phyloP scores from a whole-genome alignment of 2,888 invertebrate genomes.

The Therioaphis trifolii region DNA sequence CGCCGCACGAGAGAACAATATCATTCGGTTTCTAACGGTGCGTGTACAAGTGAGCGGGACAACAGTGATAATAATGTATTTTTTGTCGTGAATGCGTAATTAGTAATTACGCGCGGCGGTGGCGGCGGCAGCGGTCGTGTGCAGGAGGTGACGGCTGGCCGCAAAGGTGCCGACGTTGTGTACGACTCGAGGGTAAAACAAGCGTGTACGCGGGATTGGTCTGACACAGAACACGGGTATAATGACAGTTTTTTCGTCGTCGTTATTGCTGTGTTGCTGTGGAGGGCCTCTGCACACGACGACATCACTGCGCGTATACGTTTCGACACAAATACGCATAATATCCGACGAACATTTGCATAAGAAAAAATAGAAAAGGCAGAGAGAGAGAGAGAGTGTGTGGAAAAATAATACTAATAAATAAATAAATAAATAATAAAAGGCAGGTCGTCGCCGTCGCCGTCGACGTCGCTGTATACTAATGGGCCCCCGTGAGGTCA shows the following conservation, averaged over 20 bases:
- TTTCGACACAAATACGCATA: not conserved
- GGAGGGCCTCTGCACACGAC: too few relatives aligned
- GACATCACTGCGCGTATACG: not conserved
- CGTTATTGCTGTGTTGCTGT: not conserved
- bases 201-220: not conserved
- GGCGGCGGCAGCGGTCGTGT: not conserved
- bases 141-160: not conserved
- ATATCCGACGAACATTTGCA: not conserved
- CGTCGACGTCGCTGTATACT: not conserved
- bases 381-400: not conserved
- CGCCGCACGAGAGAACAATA: not conserved
- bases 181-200: not conserved
- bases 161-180: not conserved
- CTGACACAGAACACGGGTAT: not conserved
- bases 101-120: not conserved
- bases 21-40: not conserved
- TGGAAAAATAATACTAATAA: conserved; percentile 19
- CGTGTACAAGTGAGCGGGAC: not conserved
- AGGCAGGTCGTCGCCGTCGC: not conserved
- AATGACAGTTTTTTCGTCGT: not conserved
- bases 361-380: not conserved
- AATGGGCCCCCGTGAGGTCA: conserved; percentile 21
- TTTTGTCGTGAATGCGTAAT: not conserved
- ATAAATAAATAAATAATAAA: not conserved
- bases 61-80: not conserved